These are phyloP conservation scores for Lacerta viridis DNA, from an alignment of 2,797 vertebrate species.

Conservation along the genomic window DNA sequence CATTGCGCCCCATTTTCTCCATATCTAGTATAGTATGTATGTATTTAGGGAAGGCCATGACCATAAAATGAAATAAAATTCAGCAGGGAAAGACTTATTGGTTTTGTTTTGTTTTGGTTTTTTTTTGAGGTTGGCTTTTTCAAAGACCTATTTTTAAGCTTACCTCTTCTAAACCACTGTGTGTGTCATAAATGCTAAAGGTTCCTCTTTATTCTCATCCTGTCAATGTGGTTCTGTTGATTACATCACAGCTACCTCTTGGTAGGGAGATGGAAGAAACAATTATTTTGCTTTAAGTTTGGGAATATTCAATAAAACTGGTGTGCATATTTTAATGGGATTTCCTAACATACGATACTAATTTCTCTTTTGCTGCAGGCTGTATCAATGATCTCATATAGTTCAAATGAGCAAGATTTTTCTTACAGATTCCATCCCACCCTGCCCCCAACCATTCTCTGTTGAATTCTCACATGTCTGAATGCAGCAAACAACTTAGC, in stretches of 20 bases:
- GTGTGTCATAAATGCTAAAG: not conserved
- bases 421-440: not conserved
- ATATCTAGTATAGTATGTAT: not conserved
- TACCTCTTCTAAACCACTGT: not conserved
- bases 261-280: not conserved
- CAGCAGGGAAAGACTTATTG: constrained; percentile 5
- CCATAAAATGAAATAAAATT: constrained; percentile 10
- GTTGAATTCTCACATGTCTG: not conserved
- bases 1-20: fast-evolving
- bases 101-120: not conserved
- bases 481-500: not conserved
- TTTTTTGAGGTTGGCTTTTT: constrained; percentile 7
- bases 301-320: not conserved
- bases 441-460: not conserved
- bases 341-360: not conserved
- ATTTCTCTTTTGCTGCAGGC: not conserved
- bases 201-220: not conserved
- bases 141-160: not conserved
- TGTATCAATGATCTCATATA: not conserved
- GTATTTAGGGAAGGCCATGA: constrained; percentile 26
- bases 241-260: constrained; percentile 10
- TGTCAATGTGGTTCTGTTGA: constrained; percentile 2
- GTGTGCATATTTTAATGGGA: not conserved
- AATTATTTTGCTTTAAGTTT: not conserved
- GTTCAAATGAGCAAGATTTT: not conserved